These are phyloP conservation scores for Sphecodes monilicornis DNA, from an alignment of 2,888 invertebrate species.

Conservation along the genomic window DNA sequence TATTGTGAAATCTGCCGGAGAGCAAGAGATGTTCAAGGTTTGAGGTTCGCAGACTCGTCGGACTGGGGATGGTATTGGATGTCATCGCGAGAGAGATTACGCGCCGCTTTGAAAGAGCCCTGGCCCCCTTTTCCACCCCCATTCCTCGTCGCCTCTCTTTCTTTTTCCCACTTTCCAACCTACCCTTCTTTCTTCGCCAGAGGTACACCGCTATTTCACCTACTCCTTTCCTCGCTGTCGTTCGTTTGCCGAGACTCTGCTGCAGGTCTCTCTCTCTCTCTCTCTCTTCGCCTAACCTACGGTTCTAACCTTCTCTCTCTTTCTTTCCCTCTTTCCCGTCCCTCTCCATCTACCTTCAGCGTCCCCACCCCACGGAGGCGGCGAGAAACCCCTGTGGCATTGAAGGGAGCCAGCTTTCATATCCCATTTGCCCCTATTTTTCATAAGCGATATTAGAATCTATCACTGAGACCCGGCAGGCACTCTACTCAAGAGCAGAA, in stretches of 20 bases:
- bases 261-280: constrained; percentile 21
- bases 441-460: constrained; percentile 78
- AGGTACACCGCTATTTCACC: constrained; percentile 59
- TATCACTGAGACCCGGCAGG: constrained; percentile 70
- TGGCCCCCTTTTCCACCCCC: constrained; percentile 49
- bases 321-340: not conserved
- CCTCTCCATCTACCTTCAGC: not conserved
- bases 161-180: constrained; percentile 28
- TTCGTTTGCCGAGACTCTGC: constrained; percentile 52
- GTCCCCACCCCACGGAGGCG: constrained; percentile 22
- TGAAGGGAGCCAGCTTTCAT: constrained; percentile 69
- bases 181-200: constrained; percentile 27
- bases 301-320: not conserved
- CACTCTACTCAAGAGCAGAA: constrained; percentile 56
- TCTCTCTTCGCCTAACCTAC: not conserved
- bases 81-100: constrained; percentile 81
- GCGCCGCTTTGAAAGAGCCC: constrained; percentile 77
- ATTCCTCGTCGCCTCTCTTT: constrained; percentile 17
- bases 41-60: constrained; percentile 72
- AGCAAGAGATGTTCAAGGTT: constrained; percentile 67
- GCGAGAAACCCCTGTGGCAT: constrained; percentile 60
- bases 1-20: constrained; percentile 74
- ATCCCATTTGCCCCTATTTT: constrained; percentile 76
- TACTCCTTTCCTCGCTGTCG: constrained; percentile 48
- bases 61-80: constrained; percentile 78